Conservation (phyloP, 2,888 invertebrate genomes). For the Nematopogon swammerdamellus region DNA sequence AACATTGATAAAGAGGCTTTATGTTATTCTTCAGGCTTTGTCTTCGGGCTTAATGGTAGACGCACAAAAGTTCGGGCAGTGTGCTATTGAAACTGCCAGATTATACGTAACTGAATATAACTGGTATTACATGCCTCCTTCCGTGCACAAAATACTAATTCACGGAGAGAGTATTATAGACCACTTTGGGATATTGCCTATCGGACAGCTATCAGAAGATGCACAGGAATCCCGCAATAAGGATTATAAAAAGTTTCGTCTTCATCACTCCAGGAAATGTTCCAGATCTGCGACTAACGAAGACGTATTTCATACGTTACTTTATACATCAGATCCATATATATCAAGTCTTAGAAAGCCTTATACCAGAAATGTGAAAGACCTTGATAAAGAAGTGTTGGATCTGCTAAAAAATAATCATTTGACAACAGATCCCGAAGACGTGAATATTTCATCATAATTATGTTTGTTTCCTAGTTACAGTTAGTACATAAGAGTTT, state of each 20-base stretch:
- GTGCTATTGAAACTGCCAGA: slow-evolving; percentile 1
- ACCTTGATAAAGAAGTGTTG: too few relatives aligned
- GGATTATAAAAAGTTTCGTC: slow-evolving; percentile 7
- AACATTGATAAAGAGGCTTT: slow-evolving; percentile 9
- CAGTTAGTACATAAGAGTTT: too few relatives aligned
- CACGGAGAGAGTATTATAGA: slow-evolving; percentile 5
- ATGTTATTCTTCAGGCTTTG: slow-evolving; percentile 7
- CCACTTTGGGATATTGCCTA: slow-evolving; percentile 3
- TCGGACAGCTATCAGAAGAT: slow-evolving; percentile 8
- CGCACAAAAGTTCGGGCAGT: not conserved
- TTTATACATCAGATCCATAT: too few relatives aligned
- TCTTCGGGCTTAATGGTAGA: slow-evolving; percentile 3
- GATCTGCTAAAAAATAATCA: too few relatives aligned
- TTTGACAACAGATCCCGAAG: too few relatives aligned
- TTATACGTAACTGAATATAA: slow-evolving; percentile 3
- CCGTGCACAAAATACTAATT: slow-evolving; percentile 5
- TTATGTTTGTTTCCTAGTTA: too few relatives aligned
- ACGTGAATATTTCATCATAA: too few relatives aligned
- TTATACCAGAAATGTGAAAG: too few relatives aligned
- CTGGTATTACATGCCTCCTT: slow-evolving; percentile 4
- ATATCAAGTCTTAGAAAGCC: too few relatives aligned
- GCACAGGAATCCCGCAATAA: slow-evolving; percentile 9
- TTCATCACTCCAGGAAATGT: slow-evolving; percentile 5
- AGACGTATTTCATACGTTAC: too few relatives aligned
- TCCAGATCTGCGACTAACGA: too few relatives aligned